These are phyloP conservation scores for Dicranocentrus wangi DNA, from an alignment of 2,888 invertebrate species.

Conservation along the genomic window DNA sequence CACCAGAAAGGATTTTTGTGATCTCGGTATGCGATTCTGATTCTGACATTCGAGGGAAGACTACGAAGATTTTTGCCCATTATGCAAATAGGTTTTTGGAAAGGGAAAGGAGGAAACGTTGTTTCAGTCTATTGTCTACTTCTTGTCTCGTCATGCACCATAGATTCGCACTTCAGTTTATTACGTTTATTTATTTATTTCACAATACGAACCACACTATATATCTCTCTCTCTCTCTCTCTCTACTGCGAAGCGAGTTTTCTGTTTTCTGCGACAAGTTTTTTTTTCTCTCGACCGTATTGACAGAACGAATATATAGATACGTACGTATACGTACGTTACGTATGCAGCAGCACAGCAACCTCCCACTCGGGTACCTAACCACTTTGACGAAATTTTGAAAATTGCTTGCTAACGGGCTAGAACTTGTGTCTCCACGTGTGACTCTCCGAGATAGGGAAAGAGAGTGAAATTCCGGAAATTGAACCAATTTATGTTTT, in stretches of 20 bases:
- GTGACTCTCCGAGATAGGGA: too few species aligned
- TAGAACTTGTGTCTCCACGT: too few species aligned
- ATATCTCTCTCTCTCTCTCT: too few species aligned
- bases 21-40: neutral
- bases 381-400: constrained; percentile 16
- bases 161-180: constrained; percentile 55
- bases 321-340: neutral
- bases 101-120: constrained; percentile 10
- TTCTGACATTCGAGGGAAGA: too few species aligned
- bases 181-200: constrained; percentile 51
- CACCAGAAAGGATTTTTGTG: neutral
- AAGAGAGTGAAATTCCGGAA: constrained; percentile 52
- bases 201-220: neutral
- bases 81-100: constrained; percentile 54
- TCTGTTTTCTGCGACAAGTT: neutral
- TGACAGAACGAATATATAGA: neutral
- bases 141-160: constrained; percentile 51
- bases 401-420: constrained; percentile 42
- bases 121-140: constrained; percentile 16
- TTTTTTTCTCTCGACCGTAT: constrained; percentile 1
- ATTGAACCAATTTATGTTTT: constrained; percentile 60
- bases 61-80: constrained; percentile 31
- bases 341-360: neutral
- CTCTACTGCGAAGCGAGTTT: neutral
- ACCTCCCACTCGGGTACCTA: neutral